These are phyloP conservation scores for Onychomys leucogaster DNA, from an alignment of 2,797 vertebrate species.

Conservation along the genomic window DNA sequence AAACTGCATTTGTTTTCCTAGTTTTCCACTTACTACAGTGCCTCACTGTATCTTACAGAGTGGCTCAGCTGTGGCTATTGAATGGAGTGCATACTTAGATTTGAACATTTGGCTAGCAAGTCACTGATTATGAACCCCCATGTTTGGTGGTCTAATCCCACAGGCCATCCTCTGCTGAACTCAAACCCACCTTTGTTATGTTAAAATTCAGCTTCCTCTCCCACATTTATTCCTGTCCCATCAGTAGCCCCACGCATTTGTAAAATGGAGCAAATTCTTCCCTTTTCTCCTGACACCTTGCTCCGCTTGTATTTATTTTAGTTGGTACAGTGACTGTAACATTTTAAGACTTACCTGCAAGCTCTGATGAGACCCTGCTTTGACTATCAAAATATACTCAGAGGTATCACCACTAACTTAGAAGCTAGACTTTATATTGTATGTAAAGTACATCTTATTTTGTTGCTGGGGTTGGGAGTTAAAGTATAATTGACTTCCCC, in stretches of 20 bases:
- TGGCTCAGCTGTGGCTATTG: neutral
- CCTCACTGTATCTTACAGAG: neutral
- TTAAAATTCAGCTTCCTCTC: constrained; percentile 33
- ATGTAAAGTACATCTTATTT: constrained; percentile 62
- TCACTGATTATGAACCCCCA: neutral
- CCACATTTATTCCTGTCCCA: neutral
- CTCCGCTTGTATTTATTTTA: constrained; percentile 64
- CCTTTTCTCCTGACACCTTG: neutral
- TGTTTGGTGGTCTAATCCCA: constrained; percentile 28
- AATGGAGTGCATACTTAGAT: neutral
- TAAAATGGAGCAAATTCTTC: constrained; percentile 34
- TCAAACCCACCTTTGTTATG: constrained; percentile 29
- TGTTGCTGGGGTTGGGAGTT: constrained; percentile 61
- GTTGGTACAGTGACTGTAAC: constrained; percentile 1
- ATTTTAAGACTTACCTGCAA: constrained; percentile 48
- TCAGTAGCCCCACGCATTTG: neutral
- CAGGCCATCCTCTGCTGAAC: constrained; percentile 10
- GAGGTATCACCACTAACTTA: constrained; percentile 8
- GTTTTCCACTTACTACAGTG: constrained; percentile 32
- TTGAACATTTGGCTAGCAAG: constrained; percentile 18
- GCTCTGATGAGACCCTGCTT: constrained; percentile 61
- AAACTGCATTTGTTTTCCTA: constrained; percentile 26
- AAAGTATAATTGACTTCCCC: constrained; percentile 58
- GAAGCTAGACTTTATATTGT: constrained; percentile 67
- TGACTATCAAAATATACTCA: constrained; percentile 60